Evolutionary conservation across 2,113 vertebrate genomes (phyloP), one percentile per base, ranked within the genome.

Genomic region (Hippopotamus amphibius): DNA sequence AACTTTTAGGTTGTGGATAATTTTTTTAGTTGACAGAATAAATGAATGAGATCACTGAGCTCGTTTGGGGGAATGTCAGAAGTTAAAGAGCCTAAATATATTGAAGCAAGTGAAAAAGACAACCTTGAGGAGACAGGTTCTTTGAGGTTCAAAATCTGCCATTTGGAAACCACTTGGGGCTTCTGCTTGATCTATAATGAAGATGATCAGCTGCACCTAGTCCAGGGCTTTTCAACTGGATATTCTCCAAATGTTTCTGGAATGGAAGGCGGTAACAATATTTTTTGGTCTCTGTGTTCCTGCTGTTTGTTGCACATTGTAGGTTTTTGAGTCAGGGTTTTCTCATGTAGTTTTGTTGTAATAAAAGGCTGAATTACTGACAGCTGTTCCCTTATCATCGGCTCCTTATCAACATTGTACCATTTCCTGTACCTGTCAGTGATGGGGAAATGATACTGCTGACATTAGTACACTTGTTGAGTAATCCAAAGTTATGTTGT

Each of bases 371-470:
- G 8, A 22, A 8, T 90, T 79, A 95, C 85, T 2, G 59, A 50
- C 63, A 79, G 41, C 53, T 11, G 14, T 95, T 57, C 41, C 43
- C 30, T 77, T 48, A 19, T 77, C 68, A 33, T 80, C 43, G 55
- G 28, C 57, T 81, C 37, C 95, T 92, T 76, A 92, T 95, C 92
- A 69, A 59, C 69, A 87, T 59, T 61, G 16, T 30, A 59, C 80
- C 33, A 46, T 86, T 97, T 86, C 68, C 89, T 92, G 28, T 80
- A 15, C 13, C 61, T 41, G 12, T 95, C 53, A 88, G 61, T 90
- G 71, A 53, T 37, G 53, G 69, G 87, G 80, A 97, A 93, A 92
- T 92, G 63, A 87, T 28, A 43, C 30, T 74, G 74, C 37, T 37
- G 65, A 91, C 50, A 6, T 43, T 24, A 74, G 79, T 14, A 68